Percentiles rank a stretch among this genome's conserved stretches.
Conservation (phyloP, 1,140 invertebrate genomes). For the Macrosteles quadrilineatus region DNA sequence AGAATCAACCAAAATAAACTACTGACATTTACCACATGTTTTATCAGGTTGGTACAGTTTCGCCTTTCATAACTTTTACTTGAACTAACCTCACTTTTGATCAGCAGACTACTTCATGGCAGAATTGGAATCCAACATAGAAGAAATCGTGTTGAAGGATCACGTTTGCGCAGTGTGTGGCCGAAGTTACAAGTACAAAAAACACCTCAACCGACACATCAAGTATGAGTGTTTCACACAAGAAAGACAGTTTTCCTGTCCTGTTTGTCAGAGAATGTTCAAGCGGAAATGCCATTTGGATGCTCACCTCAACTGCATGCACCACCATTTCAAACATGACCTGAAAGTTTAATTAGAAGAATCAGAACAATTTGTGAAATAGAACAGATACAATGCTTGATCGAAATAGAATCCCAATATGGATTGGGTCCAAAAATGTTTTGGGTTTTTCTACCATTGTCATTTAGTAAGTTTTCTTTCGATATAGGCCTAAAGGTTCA, state of each 20-base stretch:
- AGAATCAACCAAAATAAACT: too few relatives aligned
- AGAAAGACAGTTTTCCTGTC: constrained; percentile 35
- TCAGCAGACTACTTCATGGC: constrained; percentile 51
- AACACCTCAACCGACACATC: constrained; percentile 56
- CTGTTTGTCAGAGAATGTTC: constrained; percentile 40
- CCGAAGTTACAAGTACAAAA: constrained; percentile 44
- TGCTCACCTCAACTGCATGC: constrained; percentile 36
- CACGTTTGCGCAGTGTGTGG: constrained; percentile 9
- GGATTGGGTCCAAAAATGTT: too few relatives aligned
- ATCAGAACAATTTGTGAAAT: too few relatives aligned
- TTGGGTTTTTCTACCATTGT: too few relatives aligned
- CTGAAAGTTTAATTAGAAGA: too few relatives aligned
- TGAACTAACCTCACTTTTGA: constrained; percentile 46
- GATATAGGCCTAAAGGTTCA: too few relatives aligned
- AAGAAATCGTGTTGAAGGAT: background rate
- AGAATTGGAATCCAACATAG: background rate
- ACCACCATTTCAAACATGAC: background rate
- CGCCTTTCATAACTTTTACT: too few relatives aligned
- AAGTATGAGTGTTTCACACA: constrained; percentile 52
- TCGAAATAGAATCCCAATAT: too few relatives aligned
- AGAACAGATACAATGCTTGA: too few relatives aligned
- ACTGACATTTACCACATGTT: too few relatives aligned
- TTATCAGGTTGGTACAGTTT: too few relatives aligned
- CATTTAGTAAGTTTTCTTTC: too few relatives aligned
- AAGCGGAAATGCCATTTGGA: constrained; percentile 37